Evolutionary conservation across 2,888 invertebrate genomes (phyloP), one percentile per base, ranked within the genome.

Genomic region (Rhopalosiphum nymphaeae): DNA sequence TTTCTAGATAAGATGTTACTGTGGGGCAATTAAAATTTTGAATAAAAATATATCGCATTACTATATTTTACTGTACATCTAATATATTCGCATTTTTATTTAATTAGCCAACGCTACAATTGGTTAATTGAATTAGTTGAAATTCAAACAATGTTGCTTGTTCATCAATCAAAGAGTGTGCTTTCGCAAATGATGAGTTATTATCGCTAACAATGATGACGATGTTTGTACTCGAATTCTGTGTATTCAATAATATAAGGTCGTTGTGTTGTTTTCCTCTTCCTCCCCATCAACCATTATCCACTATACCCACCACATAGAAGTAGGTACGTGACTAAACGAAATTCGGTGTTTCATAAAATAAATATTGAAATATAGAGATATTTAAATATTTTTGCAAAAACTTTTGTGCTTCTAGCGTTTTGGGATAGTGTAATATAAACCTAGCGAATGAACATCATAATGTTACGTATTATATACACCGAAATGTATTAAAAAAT

Each of bases 51-150:
- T n/a, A 25, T 46, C 21, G 9, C 56, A 25, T 25, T 29, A 29
- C 57, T 61, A 44, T 61, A n/a, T 67, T n/a, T 21, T 7, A n/a
- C 10, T 3, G 46, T 44, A n/a, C 25, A 78, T 36, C 26, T 46
- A 46, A 56, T 84, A 26, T 10, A 91, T 84, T 91, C 56, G 42
- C 16, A 84, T 84, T 91, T 88, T 78, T 91, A 49, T 91, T 91
- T 56, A 91, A 84, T 91, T 84, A 91, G 42, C 53, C 29, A 16
- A 56, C 53, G 42, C 11, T 91, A 42, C 53, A 36, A 49, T 53
- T 53, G 53, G 61, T 36, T 90, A 67, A 61, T 90, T 56, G 46
- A 90, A 67, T 90, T 49, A 67, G 46, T 67, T 53, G 53, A 91
- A 36, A 49, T 78, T 91, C 53, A 26, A 91, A 78, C 78, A 78